Evolutionary conservation across 2,888 invertebrate genomes (phyloP).

Genomic region (Strigamia maritima): DNA sequence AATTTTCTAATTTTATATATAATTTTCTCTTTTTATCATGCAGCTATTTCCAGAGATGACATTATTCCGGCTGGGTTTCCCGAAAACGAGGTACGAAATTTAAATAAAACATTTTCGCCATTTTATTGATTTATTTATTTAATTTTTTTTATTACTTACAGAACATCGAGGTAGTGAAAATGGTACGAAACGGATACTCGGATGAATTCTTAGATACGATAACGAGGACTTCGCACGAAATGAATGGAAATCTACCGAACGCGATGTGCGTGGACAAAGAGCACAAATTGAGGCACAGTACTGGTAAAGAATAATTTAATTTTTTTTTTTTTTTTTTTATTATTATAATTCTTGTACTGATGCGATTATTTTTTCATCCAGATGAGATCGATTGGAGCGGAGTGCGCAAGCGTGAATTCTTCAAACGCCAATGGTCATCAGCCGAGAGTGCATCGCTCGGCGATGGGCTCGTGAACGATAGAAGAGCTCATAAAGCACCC

Average conservation of each 20-base stretch:
- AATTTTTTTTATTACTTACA: conserved; percentile 56
- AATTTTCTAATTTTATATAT: neutral
- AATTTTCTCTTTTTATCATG: neutral
- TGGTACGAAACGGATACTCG: conserved; percentile 88
- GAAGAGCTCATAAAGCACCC: conserved; percentile 68
- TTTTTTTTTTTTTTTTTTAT: too few species aligned
- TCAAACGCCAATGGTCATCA: conserved; percentile 44
- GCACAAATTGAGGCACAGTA: conserved; percentile 35
- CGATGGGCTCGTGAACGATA: neutral
- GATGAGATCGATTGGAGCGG: conserved; percentile 37
- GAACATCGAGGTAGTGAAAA: conserved; percentile 74
- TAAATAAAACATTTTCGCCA: neutral
- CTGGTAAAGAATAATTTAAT: conserved; percentile 15
- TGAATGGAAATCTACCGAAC: conserved; percentile 86
- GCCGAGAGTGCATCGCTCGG: conserved; percentile 40
- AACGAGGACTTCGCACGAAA: conserved; percentile 58
- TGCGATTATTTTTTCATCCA: neutral
- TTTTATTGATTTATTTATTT: too few species aligned
- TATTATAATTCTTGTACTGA: too few species aligned
- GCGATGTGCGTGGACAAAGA: conserved; percentile 56
- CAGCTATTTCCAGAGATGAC: conserved; percentile 36
- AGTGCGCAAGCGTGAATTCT: conserved; percentile 31
- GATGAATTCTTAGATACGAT: conserved; percentile 89
- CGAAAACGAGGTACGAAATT: conserved; percentile 34
- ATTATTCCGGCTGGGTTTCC: conserved; percentile 33